phyloP scores from a whole-genome alignment of 2,888 invertebrate genomes.

The Blera fallax region DNA sequence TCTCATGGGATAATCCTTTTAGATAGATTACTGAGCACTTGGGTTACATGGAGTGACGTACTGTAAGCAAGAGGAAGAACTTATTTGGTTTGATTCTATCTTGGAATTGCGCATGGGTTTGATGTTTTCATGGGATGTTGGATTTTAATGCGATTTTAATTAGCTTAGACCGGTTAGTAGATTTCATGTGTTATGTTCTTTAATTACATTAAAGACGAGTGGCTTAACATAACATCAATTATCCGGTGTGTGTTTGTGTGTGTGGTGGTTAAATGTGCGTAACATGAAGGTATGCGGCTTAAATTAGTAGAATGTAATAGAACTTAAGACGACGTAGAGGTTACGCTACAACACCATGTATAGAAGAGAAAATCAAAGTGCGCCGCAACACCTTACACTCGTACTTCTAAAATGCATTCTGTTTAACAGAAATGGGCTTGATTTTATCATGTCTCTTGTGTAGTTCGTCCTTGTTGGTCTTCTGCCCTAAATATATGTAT shows the following conservation, averaged over 20 bases:
- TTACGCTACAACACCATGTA: no score
- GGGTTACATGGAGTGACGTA: neutral
- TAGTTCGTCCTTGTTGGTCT: no score
- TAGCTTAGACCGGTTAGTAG: conserved; percentile 1
- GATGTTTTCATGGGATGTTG: conserved; percentile 24
- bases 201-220: conserved; percentile 16
- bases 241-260: neutral
- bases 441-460: no score
- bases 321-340: no score
- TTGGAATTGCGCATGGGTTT: conserved; percentile 14
- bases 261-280: neutral
- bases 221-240: neutral
- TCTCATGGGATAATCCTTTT: conserved; percentile 63
- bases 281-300: neutral
- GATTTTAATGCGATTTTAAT: conserved; percentile 52
- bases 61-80: neutral
- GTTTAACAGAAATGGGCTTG: no score
- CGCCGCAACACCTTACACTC: no score
- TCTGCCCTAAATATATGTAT: no score
- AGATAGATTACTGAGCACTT: conserved; percentile 57
- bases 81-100: conserved; percentile 29
- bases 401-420: no score
- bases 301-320: no score
- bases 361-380: no score
- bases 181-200: neutral